A percentile compares a stretch with the other conserved stretches of the same genome.
These are phyloP conservation scores for Malacoctenus gilli DNA, from an alignment of 2,797 vertebrate species.

Conservation along the genomic window DNA sequence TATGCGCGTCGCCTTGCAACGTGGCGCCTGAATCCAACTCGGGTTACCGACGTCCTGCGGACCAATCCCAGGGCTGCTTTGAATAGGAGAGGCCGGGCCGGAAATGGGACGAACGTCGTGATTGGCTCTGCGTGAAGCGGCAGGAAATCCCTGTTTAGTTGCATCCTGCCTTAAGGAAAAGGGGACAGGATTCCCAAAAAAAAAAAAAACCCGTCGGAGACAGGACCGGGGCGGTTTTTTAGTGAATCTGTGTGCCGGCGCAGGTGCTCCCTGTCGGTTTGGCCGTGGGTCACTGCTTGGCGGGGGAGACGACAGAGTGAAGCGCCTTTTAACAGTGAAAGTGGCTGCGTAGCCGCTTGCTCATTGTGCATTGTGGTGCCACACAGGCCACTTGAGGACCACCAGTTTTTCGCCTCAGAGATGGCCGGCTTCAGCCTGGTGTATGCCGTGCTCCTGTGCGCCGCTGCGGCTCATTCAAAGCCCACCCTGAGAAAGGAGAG, in stretches of 20 bases:
- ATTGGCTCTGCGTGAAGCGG: constrained; percentile 69
- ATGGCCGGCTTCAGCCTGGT: constrained; percentile 73
- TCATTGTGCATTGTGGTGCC: constrained; percentile 22
- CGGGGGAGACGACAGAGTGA: background rate
- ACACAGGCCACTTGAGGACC: no score
- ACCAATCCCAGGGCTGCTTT: constrained; percentile 60
- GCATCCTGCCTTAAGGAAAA: constrained; percentile 43
- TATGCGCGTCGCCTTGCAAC: constrained; percentile 72
- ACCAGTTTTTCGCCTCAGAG: constrained; percentile 14
- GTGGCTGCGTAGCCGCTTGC: constrained; percentile 11
- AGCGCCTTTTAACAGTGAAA: background rate
- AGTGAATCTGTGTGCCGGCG: background rate
- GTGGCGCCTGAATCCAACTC: constrained; percentile 76
- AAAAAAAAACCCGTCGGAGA: constrained; percentile 21
- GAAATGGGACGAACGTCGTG: constrained; percentile 13
- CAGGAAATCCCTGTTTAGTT: constrained; percentile 62
- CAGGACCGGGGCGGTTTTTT: background rate
- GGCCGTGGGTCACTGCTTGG: background rate
- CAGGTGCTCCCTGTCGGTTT: constrained; percentile 12
- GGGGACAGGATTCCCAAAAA: constrained; percentile 43
- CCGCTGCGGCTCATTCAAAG: constrained; percentile 75
- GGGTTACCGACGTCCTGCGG: constrained; percentile 49
- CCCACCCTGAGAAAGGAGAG: constrained; percentile 91
- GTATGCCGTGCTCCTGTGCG: constrained; percentile 69
- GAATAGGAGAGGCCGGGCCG: constrained; percentile 7